A percentile compares a stretch with the other conserved stretches of the same genome.
Conservation (phyloP, 2,888 invertebrate species). For the Rambutsinella grinnellia region DNA sequence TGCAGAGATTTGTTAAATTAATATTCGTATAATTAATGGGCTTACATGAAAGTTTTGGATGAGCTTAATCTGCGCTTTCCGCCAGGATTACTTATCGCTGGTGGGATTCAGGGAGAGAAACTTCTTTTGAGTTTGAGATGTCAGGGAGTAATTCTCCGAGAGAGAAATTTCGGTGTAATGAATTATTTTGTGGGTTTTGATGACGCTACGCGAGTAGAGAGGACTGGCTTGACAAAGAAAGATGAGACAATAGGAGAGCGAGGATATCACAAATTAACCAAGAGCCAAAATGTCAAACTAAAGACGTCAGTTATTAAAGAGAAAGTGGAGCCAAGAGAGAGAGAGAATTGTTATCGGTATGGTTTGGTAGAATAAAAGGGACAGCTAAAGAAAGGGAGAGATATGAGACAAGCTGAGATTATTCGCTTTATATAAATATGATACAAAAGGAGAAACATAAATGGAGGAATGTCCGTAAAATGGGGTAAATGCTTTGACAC, state of each 20-base stretch:
- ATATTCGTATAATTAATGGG: slow-evolving; percentile 43
- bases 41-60: not conserved
- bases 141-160: too few species aligned
- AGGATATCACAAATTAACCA: slow-evolving; percentile 59
- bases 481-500: slow-evolving; percentile 57
- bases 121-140: too few species aligned
- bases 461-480: slow-evolving; percentile 38
- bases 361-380: not conserved
- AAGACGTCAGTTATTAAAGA: slow-evolving; percentile 58
- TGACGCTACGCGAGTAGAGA: slow-evolving; percentile 38
- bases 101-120: too few species aligned
- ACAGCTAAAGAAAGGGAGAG: slow-evolving; percentile 23
- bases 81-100: too few species aligned
- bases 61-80: too few species aligned
- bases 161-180: too few species aligned
- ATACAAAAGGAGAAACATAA: not conserved
- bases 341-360: too few species aligned
- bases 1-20: too few species aligned
- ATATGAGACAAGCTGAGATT: not conserved
- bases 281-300: slow-evolving; percentile 59
- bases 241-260: slow-evolving; percentile 48
- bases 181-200: slow-evolving; percentile 17
- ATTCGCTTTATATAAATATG: not conserved
- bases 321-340: slow-evolving; percentile 12
- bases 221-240: slow-evolving; percentile 48